Evolutionary conservation across 2,797 vertebrate genomes (phyloP).

Genomic region (Varecia variegata): DNA sequence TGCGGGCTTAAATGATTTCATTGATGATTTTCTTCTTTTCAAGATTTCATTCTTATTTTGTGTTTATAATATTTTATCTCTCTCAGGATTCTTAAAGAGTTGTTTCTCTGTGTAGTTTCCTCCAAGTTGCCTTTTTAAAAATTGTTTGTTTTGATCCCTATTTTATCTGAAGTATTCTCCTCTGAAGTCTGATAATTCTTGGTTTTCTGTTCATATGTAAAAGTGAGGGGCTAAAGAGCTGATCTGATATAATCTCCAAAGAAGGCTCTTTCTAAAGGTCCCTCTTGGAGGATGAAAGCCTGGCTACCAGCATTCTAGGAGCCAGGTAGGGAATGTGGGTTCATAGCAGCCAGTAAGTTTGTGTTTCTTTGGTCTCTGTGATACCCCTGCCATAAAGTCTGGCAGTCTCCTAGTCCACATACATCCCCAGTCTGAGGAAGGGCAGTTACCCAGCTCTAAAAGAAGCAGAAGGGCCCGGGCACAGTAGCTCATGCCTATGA

Average conservation of each 20-base stretch:
- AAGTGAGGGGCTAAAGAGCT: constrained; percentile 24
- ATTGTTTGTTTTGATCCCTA: constrained; percentile 10
- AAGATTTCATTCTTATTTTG: constrained; percentile 6
- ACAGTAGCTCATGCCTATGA: neutral
- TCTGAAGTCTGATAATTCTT: constrained; percentile 1
- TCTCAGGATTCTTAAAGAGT: neutral
- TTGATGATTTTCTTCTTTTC: constrained; percentile 42
- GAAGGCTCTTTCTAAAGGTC: neutral
- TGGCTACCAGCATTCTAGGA: neutral
- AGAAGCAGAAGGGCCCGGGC: neutral
- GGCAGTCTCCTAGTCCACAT: neutral
- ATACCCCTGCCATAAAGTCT: neutral
- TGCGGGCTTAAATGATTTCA: constrained; percentile 13
- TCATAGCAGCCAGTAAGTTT: neutral
- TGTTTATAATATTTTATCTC: neutral
- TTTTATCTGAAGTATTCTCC: neutral
- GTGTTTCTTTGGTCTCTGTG: neutral
- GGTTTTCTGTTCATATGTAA: neutral
- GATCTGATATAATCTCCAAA: neutral
- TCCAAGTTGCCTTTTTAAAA: neutral
- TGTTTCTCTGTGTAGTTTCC: neutral
- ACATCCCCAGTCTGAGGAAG: neutral
- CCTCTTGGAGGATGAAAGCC: neutral
- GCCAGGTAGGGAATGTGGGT: neutral
- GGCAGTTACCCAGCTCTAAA: neutral